Evolutionary conservation across 2,797 vertebrate species (phyloP), one percentile per base, ranked within the genome.

Genomic region (Sebastes diaconus): DNA sequence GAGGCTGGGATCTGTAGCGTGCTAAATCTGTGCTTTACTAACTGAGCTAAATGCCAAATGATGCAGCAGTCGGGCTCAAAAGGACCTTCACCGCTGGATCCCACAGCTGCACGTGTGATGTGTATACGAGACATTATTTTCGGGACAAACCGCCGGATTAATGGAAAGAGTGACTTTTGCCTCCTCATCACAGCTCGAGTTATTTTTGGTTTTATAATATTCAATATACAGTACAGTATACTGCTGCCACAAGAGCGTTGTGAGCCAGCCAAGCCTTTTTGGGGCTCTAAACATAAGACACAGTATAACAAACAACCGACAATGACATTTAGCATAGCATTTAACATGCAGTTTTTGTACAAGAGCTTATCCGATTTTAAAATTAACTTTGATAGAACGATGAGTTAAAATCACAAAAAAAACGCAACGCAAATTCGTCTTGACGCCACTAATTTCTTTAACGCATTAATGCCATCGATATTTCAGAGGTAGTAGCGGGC

Each of bases 21-120:
- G 58, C 30, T 59, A 20, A 75, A 82, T 42, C 76, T 77, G 65
- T 52, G 64, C 80, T 75, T 68, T 54, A 22, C 54, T 9, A 57
- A 75, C 61, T 16, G 55, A 79, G 50, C 65, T 74, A 24, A 77
- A 76, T 25, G 68, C 65, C 27, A 57, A 42, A 65, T 68, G 73
- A 82, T 69, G 57, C 74, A 59, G 64, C 59, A 64, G 54, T 54
- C 39, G 9, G 52, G 4, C 68, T 81, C 39, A 30, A 59, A n/a
- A 64, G 29, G 20, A 42, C 13, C 50, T 42, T 63, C 25, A 39
- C 11, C 24, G 20, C 67, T 42, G 29, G 32, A 64, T 60, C 73
- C 55, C 18, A 71, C 18, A 59, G 36, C 60, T 81, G 57, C 34
- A 73, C 29, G 14, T 12, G 46, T 46, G 22, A 68, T 34, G 59